A percentile compares a stretch with the other conserved stretches of the same genome.
These are phyloP conservation scores for Leucoraja erinaceus DNA, from an alignment of 2,113 vertebrate genomes.

Conservation along the genomic window DNA sequence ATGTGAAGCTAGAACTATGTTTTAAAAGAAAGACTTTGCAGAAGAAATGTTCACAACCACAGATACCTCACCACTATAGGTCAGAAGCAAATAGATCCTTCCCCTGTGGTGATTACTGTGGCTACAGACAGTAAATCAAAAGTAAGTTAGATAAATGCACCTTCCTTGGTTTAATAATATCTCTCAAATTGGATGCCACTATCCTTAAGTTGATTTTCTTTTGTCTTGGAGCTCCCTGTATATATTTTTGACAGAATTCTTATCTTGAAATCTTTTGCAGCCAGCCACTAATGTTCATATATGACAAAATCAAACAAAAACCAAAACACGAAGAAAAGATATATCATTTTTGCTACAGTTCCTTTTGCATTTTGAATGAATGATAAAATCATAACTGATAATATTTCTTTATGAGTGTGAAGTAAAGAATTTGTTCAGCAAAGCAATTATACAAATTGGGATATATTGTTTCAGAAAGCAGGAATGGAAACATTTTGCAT, in stretches of 20 bases:
- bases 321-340: not conserved
- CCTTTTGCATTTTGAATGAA: not conserved
- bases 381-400: not conserved
- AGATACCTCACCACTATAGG: no score
- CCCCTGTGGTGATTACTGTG: not conserved
- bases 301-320: not conserved
- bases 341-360: not conserved
- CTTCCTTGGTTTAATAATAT: not conserved
- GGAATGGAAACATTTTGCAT: not conserved
- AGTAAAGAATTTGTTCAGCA: not conserved
- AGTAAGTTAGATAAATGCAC: not conserved
- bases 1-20: not conserved
- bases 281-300: not conserved
- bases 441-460: not conserved
- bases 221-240: not conserved
- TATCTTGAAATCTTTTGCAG: not conserved
- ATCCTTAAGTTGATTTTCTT: not conserved
- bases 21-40: not conserved
- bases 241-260: not conserved
- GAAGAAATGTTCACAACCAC: constrained; percentile 8
- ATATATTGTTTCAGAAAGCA: not conserved
- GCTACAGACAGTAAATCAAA: not conserved
- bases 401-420: not conserved
- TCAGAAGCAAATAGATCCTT: not conserved
- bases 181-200: not conserved